Base-by-base conservation (phyloP, 2,113 vertebrate species). In the Fukomys damarensis region DNA sequence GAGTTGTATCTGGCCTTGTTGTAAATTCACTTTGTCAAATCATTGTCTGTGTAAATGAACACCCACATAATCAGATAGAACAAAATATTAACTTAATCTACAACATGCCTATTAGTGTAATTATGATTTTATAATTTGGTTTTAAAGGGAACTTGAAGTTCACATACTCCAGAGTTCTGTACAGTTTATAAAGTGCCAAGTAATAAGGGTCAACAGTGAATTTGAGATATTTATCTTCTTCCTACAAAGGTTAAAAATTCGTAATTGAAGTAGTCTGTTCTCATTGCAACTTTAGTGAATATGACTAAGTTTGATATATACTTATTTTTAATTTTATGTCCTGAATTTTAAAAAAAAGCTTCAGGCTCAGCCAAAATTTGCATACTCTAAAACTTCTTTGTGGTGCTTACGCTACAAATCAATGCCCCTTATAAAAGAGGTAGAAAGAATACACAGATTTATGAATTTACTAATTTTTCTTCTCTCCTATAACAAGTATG, bases 331-430 rank as follows among this genome's bases (percentile, higher is more conserved):
- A 89, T 96, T 95, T 96, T 95, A 54, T 30, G 49, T 90, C 20
- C 38, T 92, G 22, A 79, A 82, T 89, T 95, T 93, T 91, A 84
- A 96, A 94, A 72, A 41, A 90, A 90, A 38, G 10, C 63, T 82
- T 88, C 9, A 72, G 76, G 70, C 4, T 97, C 11, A 77, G 30
- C 1, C 13, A 63, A 74, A 90, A 41, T 8, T 77, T 95, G 35
- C 5, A 92, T 8, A 46, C 22, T 93, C 17, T 65, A 80, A 59
- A 19, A 61, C 32, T 38, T 93, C 35, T 93, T 61, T 79, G 16
- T 56, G 91, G 17, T 86, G 35, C 17, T 80, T 70, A 96, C 72
- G 52, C 20, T 61, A 94, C 32, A 93, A 80, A 87, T 49, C 89
- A 94, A 49, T 80, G 2, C 3, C 30, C 13, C 65, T 89, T 92